A percentile compares a stretch with the other conserved stretches of the same genome.
These are phyloP conservation scores for Carassius auratus DNA, from an alignment of 2,113 vertebrate species.

Conservation along the genomic window DNA sequence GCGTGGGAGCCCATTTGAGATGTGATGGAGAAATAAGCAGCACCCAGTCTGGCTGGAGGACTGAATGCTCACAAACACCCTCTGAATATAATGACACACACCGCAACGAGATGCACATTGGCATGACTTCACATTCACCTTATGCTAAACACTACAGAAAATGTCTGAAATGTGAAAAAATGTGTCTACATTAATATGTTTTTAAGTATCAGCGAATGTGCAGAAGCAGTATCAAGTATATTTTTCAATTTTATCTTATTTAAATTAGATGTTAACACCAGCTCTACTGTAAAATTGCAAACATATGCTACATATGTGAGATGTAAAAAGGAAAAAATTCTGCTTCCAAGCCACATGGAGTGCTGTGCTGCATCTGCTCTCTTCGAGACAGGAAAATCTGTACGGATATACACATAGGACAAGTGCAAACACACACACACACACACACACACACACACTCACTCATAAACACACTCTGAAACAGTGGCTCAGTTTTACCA, in stretches of 20 bases:
- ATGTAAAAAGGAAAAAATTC: slow-evolving; percentile 31
- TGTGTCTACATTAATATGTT: not conserved
- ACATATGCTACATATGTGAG: slow-evolving; percentile 16
- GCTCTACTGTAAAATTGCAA: not conserved
- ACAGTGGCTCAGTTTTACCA: slow-evolving; percentile 11
- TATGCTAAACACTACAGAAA: not conserved
- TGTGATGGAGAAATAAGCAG: slow-evolving; percentile 52
- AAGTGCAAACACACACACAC: slow-evolving; percentile 8
- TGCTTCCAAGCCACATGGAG: slow-evolving; percentile 55
- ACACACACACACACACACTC: not conserved
- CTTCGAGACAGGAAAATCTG: not conserved
- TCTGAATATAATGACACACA: not conserved
- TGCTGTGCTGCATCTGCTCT: slow-evolving; percentile 48
- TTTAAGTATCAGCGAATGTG: not conserved
- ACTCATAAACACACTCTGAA: not conserved
- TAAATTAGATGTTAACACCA: not conserved
- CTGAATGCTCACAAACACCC: slow-evolving; percentile 39
- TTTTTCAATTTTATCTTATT: not conserved
- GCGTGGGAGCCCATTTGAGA: slow-evolving; percentile 75
- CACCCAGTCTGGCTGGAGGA: slow-evolving; percentile 51
- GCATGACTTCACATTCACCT: not conserved
- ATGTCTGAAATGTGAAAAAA: not conserved
- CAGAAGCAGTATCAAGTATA: not conserved
- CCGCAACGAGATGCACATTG: not conserved
- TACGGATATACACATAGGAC: slow-evolving; percentile 9